Evolutionary conservation across 1,140 invertebrate species (phyloP), one percentile per base, ranked within the genome.

Genomic region (Zophobas atratus): DNA sequence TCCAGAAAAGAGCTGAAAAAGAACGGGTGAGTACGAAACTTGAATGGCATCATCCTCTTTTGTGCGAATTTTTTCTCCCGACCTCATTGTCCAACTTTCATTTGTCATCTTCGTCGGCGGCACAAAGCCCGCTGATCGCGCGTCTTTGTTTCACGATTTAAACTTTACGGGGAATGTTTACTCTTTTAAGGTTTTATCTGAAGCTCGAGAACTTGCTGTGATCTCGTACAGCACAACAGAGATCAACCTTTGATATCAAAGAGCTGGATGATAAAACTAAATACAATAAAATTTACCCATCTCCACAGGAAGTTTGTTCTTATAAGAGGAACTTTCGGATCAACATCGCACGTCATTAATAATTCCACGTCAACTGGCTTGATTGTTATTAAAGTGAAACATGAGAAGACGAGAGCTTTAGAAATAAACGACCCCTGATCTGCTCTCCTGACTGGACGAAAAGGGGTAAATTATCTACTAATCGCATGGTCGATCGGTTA

Each of bases 1-100:
- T 93, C 92, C 70, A 96, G 94, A 85, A 95, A 95, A 85, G 95
- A 96, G 83, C 88, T 96, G 4, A 91, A 94, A 80, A 94, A 93
- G 81, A 94, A 93, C 84, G 94, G 94, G 94, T 95, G 88, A 89
- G 87, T 86, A 72, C 34, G 35, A 76, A 46, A 32, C 39, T 67
- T 67, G 38, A 67, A 67, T 67, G 38, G 8, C 43, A 67, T 67
- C 39, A 39, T 43, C 60, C 5, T 6, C 39, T 43, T 41, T 67
- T 67, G 57, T 63, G 35, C n/a, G 51, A 73, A 53, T 73, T 74
- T 56, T 56, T 72, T 53, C 33, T 46, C 43, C 48, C 33, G 6
- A 57, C 38, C 60, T 43, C 60, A 67, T 67, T 43, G 60, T 67
- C 33, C 33, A 67, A 67, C 38, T 32, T 67, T 43, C 60, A 67